These are phyloP conservation scores for Hypomecis punctinalis DNA, from an alignment of 2,888 invertebrate genomes.

Conservation along the genomic window DNA sequence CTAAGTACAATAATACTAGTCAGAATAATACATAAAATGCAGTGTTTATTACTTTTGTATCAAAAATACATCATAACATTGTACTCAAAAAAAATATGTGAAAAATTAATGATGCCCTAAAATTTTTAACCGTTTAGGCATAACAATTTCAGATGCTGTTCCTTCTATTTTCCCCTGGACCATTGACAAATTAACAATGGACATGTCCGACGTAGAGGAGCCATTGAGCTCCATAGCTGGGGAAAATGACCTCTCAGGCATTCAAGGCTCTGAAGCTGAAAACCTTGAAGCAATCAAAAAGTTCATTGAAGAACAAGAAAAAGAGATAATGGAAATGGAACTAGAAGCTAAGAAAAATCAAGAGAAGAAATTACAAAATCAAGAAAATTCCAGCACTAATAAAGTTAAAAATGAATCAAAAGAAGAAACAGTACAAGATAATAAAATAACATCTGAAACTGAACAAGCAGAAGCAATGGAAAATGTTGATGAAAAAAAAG, in stretches of 20 bases:
- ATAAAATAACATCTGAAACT: neutral
- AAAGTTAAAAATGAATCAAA: too few species aligned
- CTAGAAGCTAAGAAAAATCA: conserved; percentile 6
- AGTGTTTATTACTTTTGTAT: too few species aligned
- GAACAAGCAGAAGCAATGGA: neutral
- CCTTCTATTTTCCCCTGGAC: conserved; percentile 90
- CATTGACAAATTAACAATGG: conserved; percentile 50
- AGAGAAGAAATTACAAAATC: conserved; percentile 39
- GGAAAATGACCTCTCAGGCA: conserved; percentile 42
- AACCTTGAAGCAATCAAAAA: conserved; percentile 74
- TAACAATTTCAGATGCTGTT: conserved; percentile 83
- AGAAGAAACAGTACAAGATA: neutral
- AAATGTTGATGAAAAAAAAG: neutral
- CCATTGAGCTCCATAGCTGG: conserved; percentile 8
- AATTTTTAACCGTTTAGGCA: too few species aligned
- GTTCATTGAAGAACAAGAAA: conserved; percentile 71
- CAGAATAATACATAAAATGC: too few species aligned
- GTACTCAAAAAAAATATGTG: too few species aligned
- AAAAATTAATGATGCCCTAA: too few species aligned
- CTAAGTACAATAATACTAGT: too few species aligned
- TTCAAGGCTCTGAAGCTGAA: conserved; percentile 65
- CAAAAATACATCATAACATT: too few species aligned
- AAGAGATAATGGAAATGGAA: conserved; percentile 46
- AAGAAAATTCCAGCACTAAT: conserved; percentile 13
- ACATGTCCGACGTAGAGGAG: conserved; percentile 36